Percentiles rank a stretch among this genome's conserved stretches.
Conservation (phyloP, 2,888 invertebrate species). For the Mythimna vitellina region DNA sequence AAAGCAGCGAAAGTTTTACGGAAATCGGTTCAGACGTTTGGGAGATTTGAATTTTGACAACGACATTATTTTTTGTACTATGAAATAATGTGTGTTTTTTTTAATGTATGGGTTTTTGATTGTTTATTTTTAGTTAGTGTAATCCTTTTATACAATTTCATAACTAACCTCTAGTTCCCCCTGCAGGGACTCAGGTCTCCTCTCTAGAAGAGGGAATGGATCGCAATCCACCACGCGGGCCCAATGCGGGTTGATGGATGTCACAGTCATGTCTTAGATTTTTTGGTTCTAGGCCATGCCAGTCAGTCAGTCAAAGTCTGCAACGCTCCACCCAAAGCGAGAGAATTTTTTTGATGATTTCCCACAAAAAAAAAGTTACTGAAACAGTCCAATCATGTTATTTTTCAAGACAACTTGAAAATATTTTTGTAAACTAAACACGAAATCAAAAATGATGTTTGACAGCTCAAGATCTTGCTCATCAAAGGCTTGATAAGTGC, state of each 20-base stretch:
- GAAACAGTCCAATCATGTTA: not conserved
- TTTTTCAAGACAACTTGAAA: not conserved
- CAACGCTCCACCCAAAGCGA: too few relatives aligned
- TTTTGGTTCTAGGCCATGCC: too few relatives aligned
- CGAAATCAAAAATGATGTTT: not conserved
- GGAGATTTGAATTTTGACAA: constrained; percentile 16
- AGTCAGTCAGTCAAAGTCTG: too few relatives aligned
- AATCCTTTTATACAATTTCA: not conserved
- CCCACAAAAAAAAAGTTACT: too few relatives aligned
- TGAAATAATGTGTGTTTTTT: not conserved
- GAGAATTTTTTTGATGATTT: too few relatives aligned
- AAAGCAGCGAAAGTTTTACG: constrained; percentile 50
- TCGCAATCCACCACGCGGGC: too few relatives aligned
- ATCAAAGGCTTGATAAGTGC: not conserved
- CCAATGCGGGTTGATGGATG: too few relatives aligned
- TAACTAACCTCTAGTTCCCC: too few relatives aligned
- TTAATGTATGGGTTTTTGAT: not conserved
- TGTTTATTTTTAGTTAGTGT: not conserved
- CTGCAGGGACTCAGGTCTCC: too few relatives aligned
- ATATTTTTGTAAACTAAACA: constrained; percentile 7
- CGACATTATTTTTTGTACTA: not conserved
- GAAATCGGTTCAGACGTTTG: constrained; percentile 43
- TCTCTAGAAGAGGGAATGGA: too few relatives aligned
- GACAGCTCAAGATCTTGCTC: not conserved
- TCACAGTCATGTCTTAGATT: too few relatives aligned